Conservation (phyloP, 2,113 vertebrate species). For the Elanus axillaris region DNA sequence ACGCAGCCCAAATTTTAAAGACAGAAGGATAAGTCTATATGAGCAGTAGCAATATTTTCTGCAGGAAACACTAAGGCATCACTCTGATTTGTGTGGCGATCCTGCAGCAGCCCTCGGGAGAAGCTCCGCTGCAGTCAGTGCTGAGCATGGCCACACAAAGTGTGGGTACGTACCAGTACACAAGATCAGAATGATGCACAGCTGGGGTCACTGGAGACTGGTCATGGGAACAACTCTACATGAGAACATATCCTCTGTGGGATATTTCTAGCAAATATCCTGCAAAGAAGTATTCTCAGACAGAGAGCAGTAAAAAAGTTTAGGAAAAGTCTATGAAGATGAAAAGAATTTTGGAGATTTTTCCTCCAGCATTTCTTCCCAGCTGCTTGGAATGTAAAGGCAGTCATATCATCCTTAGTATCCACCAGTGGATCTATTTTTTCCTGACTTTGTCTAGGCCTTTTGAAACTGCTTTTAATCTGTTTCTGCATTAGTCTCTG, state of each 20-base stretch:
- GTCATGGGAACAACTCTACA: fast-evolving
- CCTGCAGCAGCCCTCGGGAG: not conserved
- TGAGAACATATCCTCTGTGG: not conserved
- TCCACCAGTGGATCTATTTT: not conserved
- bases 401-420: not conserved
- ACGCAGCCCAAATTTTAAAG: not conserved
- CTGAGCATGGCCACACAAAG: not conserved
- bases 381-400: not conserved
- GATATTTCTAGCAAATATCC: not conserved
- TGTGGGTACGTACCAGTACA: fast-evolving
- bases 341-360: fast-evolving
- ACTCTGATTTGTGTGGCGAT: not conserved
- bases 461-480: not conserved
- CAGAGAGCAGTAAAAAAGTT: not conserved
- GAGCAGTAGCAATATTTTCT: not conserved
- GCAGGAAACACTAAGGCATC: fast-evolving
- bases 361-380: not conserved
- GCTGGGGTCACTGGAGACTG: not conserved
- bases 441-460: not conserved
- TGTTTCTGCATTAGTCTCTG: not conserved
- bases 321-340: not conserved
- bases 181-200: fast-evolving
- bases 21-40: not conserved
- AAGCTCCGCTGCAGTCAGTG: not conserved
- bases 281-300: not conserved